These are phyloP conservation scores for Proctacanthus coquilletti DNA, from an alignment of 1,140 invertebrate genomes.

Conservation along the genomic window DNA sequence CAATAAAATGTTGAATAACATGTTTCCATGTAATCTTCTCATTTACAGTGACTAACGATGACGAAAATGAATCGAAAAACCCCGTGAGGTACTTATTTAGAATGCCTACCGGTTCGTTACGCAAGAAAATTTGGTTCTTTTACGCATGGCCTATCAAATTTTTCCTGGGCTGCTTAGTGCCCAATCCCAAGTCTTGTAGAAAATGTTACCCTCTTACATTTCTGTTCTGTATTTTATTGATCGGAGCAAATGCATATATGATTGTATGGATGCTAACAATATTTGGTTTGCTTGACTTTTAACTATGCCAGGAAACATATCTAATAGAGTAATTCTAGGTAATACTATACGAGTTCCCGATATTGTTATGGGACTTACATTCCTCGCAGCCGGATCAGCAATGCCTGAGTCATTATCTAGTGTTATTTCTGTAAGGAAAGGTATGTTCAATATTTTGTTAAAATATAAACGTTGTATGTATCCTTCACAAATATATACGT, in stretches of 20 bases:
- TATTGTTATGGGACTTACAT: constrained; percentile 81
- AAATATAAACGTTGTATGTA: too few species aligned
- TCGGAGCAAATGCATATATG: constrained; percentile 67
- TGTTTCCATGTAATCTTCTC: not conserved
- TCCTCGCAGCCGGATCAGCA: constrained; percentile 72
- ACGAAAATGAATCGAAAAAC: constrained; percentile 11
- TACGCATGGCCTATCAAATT: constrained; percentile 56
- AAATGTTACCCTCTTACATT: constrained; percentile 65
- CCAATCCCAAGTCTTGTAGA: constrained; percentile 53
- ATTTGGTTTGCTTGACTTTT: constrained; percentile 54
- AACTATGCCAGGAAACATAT: not conserved
- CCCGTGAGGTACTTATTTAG: constrained; percentile 10
- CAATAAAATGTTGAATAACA: not conserved
- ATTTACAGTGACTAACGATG: constrained; percentile 4
- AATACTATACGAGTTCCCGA: constrained; percentile 61
- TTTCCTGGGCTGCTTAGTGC: constrained; percentile 50
- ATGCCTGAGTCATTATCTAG: constrained; percentile 79
- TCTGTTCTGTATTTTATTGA: constrained; percentile 73
- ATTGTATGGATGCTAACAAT: constrained; percentile 86
- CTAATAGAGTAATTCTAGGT: constrained; percentile 32
- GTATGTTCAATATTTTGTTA: constrained; percentile 45
- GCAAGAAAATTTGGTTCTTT: constrained; percentile 46
- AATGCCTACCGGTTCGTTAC: constrained; percentile 15
- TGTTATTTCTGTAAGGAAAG: constrained; percentile 62
- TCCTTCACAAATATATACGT: too few species aligned